Percentiles rank a stretch among this genome's conserved stretches.
Conservation (phyloP, 2,888 invertebrate species). For the Plebejus melissa region DNA sequence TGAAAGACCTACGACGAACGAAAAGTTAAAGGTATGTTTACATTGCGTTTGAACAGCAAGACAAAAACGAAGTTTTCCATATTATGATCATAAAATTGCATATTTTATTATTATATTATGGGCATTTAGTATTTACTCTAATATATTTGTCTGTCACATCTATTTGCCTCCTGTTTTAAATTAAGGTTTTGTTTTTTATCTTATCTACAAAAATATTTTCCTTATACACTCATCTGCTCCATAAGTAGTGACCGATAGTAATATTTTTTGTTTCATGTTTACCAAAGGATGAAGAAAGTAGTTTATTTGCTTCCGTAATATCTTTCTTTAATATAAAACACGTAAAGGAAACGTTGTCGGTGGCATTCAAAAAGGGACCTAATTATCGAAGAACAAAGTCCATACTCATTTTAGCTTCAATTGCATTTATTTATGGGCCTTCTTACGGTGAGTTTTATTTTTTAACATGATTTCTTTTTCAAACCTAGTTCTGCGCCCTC, state of each 20-base stretch:
- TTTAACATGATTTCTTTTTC: neutral
- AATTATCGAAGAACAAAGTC: slow-evolving; percentile 59
- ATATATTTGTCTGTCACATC: too few relatives aligned
- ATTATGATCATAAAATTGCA: too few relatives aligned
- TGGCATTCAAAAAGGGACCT: slow-evolving; percentile 73
- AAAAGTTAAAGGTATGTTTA: slow-evolving; percentile 46
- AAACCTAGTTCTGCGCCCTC: neutral
- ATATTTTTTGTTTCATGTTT: slow-evolving; percentile 29
- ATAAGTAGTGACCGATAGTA: neutral
- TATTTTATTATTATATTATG: too few relatives aligned
- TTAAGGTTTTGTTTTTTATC: neutral
- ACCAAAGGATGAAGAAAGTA: slow-evolving; percentile 38
- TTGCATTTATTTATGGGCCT: slow-evolving; percentile 65
- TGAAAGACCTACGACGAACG: slow-evolving; percentile 41
- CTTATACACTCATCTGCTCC: neutral
- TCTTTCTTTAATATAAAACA: slow-evolving; percentile 74
- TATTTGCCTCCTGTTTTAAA: neutral
- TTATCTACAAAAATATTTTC: neutral
- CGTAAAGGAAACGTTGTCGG: slow-evolving; percentile 69
- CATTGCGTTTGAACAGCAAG: neutral
- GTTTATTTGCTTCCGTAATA: slow-evolving; percentile 48
- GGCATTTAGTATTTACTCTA: too few relatives aligned
- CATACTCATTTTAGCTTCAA: slow-evolving; percentile 57
- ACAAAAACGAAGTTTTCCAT: too few relatives aligned
- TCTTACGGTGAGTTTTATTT: slow-evolving; percentile 53